Evolutionary conservation across 2,113 vertebrate species (phyloP).

Genomic region (Pituophis catenifer): DNA sequence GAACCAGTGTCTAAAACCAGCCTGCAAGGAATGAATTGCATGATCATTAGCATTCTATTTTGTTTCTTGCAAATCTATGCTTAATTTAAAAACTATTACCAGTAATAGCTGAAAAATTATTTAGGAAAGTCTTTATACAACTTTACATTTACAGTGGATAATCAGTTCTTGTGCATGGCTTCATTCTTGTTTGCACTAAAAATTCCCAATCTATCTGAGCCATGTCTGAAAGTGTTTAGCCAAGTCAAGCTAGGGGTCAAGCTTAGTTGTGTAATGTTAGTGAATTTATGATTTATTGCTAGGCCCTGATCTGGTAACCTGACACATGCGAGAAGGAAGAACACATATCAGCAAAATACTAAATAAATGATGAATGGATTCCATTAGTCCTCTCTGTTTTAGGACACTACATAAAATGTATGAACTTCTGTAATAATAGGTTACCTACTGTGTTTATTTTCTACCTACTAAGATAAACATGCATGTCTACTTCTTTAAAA

Average conservation of each 20-base stretch:
- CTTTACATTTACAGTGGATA: not conserved
- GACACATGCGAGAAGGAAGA: not conserved
- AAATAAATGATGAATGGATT: not conserved
- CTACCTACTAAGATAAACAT: not conserved
- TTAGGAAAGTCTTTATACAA: not conserved
- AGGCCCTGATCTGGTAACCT: not conserved
- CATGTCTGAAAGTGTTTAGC: not conserved
- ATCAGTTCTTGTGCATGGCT: not conserved
- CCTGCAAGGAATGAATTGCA: not conserved
- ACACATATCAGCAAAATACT: not conserved
- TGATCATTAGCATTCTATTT: not conserved
- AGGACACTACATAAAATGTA: not conserved
- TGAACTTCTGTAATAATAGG: not conserved
- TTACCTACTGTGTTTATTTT: not conserved
- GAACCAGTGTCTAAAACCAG: not conserved
- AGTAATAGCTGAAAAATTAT: not conserved
- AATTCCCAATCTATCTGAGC: not conserved
- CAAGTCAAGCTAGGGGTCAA: not conserved
- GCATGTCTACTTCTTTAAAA: not conserved
- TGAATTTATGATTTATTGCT: not conserved
- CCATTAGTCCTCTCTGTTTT: not conserved
- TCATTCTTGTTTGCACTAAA: not conserved
- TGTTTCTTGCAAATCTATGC: not conserved
- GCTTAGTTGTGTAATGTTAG: not conserved
- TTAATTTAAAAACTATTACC: not conserved